phyloP scores from a whole-genome alignment of 1,140 invertebrate genomes.

The Sycophaga agraensis region DNA sequence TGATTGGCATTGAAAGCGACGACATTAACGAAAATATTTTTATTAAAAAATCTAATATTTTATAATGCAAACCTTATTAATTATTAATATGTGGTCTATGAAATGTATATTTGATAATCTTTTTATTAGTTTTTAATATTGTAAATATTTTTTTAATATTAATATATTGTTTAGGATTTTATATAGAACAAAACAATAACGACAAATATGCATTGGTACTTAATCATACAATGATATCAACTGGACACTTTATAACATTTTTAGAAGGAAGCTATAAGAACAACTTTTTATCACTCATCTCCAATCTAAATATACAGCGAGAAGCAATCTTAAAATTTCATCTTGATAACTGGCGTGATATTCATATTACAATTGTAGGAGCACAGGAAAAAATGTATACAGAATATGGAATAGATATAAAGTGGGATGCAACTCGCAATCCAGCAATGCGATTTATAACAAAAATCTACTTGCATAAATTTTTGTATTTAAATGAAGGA shows the following conservation, averaged over 20 bases:
- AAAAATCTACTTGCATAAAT: slow-evolving; percentile 57
- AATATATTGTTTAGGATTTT: slow-evolving; percentile 31
- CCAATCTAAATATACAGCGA: slow-evolving; percentile 57
- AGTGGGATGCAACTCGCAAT: slow-evolving; percentile 82
- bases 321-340: slow-evolving; percentile 65
- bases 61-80: not conserved
- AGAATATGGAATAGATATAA: slow-evolving; percentile 68
- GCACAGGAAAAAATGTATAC: slow-evolving; percentile 62
- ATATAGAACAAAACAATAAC: slow-evolving; percentile 62
- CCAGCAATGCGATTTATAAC: slow-evolving; percentile 68
- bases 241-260: slow-evolving; percentile 63
- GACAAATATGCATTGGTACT: slow-evolving; percentile 65
- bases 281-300: slow-evolving; percentile 65
- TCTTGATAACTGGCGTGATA: slow-evolving; percentile 73
- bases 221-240: slow-evolving; percentile 60
- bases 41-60: too few relatives aligned
- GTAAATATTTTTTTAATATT: not conserved
- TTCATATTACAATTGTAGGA: slow-evolving; percentile 66
- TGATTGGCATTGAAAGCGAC: too few relatives aligned
- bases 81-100: not conserved
- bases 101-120: not conserved
- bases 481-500: slow-evolving; percentile 47
- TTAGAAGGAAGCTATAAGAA: slow-evolving; percentile 66
- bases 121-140: not conserved
- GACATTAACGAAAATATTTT: too few relatives aligned